Percentiles rank a stretch among this genome's conserved stretches.
Conservation (phyloP, 2,888 invertebrate genomes). For the Creontiades dilutus region DNA sequence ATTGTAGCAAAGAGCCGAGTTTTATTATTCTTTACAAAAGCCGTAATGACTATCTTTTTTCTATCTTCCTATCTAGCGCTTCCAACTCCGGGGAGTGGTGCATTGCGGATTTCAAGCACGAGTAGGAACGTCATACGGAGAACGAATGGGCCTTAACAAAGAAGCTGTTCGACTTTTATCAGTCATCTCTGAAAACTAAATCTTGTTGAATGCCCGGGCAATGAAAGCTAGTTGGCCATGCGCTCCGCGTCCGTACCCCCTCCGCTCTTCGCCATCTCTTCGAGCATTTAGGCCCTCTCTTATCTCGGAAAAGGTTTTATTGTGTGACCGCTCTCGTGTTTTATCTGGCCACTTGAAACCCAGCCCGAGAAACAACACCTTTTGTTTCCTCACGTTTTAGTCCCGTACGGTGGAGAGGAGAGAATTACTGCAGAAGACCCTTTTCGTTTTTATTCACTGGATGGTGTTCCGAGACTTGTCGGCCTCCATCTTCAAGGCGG, state of each 20-base stretch:
- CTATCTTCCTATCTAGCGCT: no score
- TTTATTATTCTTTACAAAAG: no score
- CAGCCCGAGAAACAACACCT: constrained; percentile 4
- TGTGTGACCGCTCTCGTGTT: neutral
- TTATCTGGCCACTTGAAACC: constrained; percentile 34
- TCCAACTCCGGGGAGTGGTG: no score
- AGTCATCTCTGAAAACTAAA: constrained; percentile 16
- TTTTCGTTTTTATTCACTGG: no score
- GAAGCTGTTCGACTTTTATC: constrained; percentile 31
- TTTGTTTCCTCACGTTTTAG: constrained; percentile 43
- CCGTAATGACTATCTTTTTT: no score
- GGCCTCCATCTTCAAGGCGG: no score
- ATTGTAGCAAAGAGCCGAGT: no score
- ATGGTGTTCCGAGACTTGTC: no score
- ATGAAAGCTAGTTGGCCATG: constrained; percentile 20
- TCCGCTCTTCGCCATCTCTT: neutral
- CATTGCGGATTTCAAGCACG: constrained; percentile 12
- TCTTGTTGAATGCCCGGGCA: neutral
- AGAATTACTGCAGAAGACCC: no score
- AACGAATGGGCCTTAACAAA: neutral
- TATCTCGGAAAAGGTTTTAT: constrained; percentile 5
- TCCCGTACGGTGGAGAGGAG: neutral
- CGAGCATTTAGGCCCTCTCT: neutral
- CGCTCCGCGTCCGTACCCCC: neutral
- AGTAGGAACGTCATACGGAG: neutral